phyloP scores from a whole-genome alignment of 2,113 vertebrate genomes.

The Porphyrio hochstetteri region DNA sequence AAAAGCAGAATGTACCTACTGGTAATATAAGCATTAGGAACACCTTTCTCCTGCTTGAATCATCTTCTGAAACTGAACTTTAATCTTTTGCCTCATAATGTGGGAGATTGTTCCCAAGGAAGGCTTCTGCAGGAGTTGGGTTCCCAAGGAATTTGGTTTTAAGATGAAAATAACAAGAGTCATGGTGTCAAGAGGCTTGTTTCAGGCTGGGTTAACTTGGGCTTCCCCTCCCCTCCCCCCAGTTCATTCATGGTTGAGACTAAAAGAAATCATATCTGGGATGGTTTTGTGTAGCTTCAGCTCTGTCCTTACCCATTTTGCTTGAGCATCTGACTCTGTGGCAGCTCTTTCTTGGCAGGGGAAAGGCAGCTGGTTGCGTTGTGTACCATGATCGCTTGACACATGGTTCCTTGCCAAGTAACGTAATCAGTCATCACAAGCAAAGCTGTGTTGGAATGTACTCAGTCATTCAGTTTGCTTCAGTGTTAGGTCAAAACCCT shows the following conservation, averaged over 20 bases:
- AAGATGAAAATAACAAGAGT: not conserved
- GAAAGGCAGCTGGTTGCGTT: not conserved
- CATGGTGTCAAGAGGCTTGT: not conserved
- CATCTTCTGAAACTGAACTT: not conserved
- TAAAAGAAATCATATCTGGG: not conserved
- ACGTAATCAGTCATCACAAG: fast-evolving
- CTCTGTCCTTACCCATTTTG: not conserved
- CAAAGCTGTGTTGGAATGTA: not conserved
- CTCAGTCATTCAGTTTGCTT: not conserved
- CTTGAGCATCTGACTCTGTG: not conserved
- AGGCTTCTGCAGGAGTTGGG: fast-evolving
- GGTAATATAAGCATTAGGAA: not conserved
- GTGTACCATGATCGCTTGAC: not conserved
- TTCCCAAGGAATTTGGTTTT: not conserved
- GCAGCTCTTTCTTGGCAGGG: not conserved
- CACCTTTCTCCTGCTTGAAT: not conserved
- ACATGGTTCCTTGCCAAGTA: not conserved
- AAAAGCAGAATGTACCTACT: not conserved
- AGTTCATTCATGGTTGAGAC: not conserved
- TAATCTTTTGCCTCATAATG: not conserved
- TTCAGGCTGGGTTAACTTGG: not conserved
- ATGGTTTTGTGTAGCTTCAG: not conserved
- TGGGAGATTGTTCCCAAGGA: not conserved
- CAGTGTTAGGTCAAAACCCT: not conserved
- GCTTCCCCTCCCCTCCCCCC: not conserved